A percentile compares a stretch with the other conserved stretches of the same genome.
phyloP scores from a whole-genome alignment of 1,140 invertebrate species.

The Pseudomyrmex pallidus region DNA sequence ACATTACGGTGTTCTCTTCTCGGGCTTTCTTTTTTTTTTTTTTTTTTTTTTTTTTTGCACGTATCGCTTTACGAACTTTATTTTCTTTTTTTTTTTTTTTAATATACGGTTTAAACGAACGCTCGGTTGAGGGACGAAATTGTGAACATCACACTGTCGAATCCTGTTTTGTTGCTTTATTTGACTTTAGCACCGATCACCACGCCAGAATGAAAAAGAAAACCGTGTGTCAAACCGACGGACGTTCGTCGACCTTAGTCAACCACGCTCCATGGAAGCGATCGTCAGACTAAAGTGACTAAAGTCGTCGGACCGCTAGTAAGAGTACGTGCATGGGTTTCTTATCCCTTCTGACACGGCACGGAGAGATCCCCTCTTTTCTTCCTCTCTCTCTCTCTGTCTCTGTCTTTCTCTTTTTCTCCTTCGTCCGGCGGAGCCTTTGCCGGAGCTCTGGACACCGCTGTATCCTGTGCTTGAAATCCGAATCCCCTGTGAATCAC shows the following conservation, averaged over 20 bases:
- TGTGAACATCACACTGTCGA: slow-evolving; percentile 26
- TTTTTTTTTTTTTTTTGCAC: too few relatives aligned
- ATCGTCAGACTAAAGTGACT: slow-evolving; percentile 84
- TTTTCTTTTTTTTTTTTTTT: background rate
- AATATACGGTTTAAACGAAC: background rate
- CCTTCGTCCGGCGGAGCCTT: slow-evolving; percentile 13
- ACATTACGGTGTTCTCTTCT: too few relatives aligned
- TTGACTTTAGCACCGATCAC: slow-evolving; percentile 33
- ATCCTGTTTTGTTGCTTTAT: background rate
- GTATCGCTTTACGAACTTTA: background rate
- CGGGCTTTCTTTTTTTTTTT: too few relatives aligned
- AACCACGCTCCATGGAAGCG: slow-evolving; percentile 83
- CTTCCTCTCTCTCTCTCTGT: background rate
- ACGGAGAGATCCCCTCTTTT: slow-evolving; percentile 62
- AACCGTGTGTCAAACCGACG: slow-evolving; percentile 21
- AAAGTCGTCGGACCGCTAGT: slow-evolving; percentile 79
- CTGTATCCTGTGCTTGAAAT: slow-evolving; percentile 2
- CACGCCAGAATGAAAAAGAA: background rate
- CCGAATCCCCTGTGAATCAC: background rate
- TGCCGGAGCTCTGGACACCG: slow-evolving; percentile 9
- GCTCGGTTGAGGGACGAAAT: background rate
- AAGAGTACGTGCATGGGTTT: slow-evolving; percentile 80
- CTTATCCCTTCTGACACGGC: slow-evolving; percentile 80
- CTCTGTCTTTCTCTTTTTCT: background rate
- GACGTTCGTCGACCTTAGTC: slow-evolving; percentile 66